These are phyloP conservation scores for Zaprionus ornatus DNA, from an alignment of 1,140 invertebrate genomes.

Conservation along the genomic window DNA sequence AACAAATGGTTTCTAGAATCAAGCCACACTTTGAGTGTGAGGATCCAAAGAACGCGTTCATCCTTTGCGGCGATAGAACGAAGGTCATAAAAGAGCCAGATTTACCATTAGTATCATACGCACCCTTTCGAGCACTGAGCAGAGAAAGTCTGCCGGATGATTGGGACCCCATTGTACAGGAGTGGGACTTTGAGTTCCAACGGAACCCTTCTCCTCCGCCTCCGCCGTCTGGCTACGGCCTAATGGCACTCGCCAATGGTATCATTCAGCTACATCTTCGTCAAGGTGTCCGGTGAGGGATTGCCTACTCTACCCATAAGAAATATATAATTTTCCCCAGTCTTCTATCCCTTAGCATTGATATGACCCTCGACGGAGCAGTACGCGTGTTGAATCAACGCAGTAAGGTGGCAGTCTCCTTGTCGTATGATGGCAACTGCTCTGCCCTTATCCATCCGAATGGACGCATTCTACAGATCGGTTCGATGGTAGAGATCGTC, in stretches of 20 bases:
- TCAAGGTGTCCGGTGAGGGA: constrained; percentile 86
- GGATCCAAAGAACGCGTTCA: constrained; percentile 16
- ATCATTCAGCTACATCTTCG: constrained; percentile 91
- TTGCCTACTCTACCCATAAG: not conserved
- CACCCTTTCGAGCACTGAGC: too few species aligned
- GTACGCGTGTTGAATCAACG: constrained; percentile 91
- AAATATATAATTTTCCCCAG: not conserved
- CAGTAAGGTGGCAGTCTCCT: constrained; percentile 90
- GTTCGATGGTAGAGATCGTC: constrained; percentile 91
- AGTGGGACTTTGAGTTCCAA: constrained; percentile 58
- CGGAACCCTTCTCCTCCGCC: constrained; percentile 67
- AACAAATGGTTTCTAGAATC: constrained; percentile 37
- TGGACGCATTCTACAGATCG: constrained; percentile 92
- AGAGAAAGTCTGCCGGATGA: constrained; percentile 20
- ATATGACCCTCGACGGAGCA: constrained; percentile 92
- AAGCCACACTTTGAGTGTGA: constrained; percentile 53
- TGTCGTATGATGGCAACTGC: constrained; percentile 89
- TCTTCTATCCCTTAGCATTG: constrained; percentile 85
- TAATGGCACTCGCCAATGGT: constrained; percentile 89
- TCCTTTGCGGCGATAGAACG: constrained; percentile 2
- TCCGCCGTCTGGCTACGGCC: constrained; percentile 83
- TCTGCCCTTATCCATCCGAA: constrained; percentile 92
- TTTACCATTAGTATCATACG: too few species aligned
- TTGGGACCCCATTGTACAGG: constrained; percentile 11
- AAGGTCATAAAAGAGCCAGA: too few species aligned